Conservation (phyloP, 2,888 invertebrate species). For the Phengaris arion region DNA sequence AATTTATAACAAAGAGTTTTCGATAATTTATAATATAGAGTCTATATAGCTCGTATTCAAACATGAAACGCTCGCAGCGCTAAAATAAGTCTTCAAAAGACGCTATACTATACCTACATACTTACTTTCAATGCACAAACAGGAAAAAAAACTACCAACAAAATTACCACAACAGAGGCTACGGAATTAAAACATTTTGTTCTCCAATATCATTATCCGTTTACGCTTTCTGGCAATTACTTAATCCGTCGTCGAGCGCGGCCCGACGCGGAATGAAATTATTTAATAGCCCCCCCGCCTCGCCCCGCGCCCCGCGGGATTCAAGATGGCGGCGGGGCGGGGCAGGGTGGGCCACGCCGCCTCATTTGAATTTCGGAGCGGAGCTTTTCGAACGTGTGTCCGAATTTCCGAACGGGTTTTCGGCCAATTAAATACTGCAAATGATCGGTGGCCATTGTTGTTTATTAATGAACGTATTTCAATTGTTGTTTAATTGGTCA, state of each 20-base stretch:
- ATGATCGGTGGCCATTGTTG: constrained; percentile 51
- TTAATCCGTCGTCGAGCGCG: constrained; percentile 76
- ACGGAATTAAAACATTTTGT: constrained; percentile 57
- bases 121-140: constrained; percentile 11
- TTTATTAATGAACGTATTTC: constrained; percentile 33
- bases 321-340: constrained; percentile 77
- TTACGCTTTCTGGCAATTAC: constrained; percentile 78
- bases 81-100: too few species aligned
- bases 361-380: constrained; percentile 79
- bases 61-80: too few species aligned
- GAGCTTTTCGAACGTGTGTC: constrained; percentile 75
- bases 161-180: constrained; percentile 62
- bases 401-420: constrained; percentile 67
- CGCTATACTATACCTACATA: too few species aligned
- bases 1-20: too few species aligned
- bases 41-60: too few species aligned
- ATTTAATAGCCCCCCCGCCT: constrained; percentile 71
- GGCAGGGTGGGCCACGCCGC: constrained; percentile 73
- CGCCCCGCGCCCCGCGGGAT: constrained; percentile 51
- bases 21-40: too few species aligned
- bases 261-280: constrained; percentile 78
- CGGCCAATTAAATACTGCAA: constrained; percentile 76
- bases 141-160: constrained; percentile 34
- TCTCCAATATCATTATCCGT: constrained; percentile 76
- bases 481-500: constrained; percentile 65